phyloP scores from a whole-genome alignment of 2,888 invertebrate species.

The Drosophila parthenogenetica region DNA sequence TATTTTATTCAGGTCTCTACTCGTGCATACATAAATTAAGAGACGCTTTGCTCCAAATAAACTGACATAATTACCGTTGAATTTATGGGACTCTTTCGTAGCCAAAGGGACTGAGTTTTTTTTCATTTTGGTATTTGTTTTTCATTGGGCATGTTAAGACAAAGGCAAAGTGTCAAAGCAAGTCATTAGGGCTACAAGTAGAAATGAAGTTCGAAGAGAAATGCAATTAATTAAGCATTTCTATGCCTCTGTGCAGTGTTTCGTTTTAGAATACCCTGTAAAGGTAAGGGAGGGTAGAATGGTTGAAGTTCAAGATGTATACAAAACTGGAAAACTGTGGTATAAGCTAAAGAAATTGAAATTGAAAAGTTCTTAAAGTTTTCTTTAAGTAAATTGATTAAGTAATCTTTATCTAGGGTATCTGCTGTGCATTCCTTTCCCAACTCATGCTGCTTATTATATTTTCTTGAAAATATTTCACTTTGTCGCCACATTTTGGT shows the following conservation, averaged over 20 bases:
- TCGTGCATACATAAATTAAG: conserved; percentile 65
- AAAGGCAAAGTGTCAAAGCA: conserved; percentile 81
- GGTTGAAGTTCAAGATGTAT: no score
- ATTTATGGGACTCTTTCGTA: conserved; percentile 63
- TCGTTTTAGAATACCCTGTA: conserved; percentile 22
- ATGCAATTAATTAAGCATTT: conserved; percentile 68
- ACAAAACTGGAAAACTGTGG: no score
- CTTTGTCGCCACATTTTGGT: conserved; percentile 56
- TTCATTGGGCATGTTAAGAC: conserved; percentile 65
- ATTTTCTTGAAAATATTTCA: conserved; percentile 53
- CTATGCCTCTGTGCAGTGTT: conserved; percentile 60
- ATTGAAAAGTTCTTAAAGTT: no score
- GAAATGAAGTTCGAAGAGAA: conserved; percentile 37
- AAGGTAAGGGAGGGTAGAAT: background rate
- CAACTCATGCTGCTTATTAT: background rate
- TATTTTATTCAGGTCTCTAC: conserved; percentile 32
- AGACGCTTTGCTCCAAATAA: conserved; percentile 80
- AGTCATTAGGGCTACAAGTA: conserved; percentile 76
- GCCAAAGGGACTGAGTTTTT: conserved; percentile 29
- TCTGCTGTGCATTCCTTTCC: background rate
- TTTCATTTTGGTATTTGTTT: conserved; percentile 17
- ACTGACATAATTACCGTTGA: conserved; percentile 79
- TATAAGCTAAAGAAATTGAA: no score
- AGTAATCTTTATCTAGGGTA: conserved; percentile 1
- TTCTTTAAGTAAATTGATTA: no score